phyloP scores from a whole-genome alignment of 2,797 vertebrate species.

The Sebastes umbrosus region DNA sequence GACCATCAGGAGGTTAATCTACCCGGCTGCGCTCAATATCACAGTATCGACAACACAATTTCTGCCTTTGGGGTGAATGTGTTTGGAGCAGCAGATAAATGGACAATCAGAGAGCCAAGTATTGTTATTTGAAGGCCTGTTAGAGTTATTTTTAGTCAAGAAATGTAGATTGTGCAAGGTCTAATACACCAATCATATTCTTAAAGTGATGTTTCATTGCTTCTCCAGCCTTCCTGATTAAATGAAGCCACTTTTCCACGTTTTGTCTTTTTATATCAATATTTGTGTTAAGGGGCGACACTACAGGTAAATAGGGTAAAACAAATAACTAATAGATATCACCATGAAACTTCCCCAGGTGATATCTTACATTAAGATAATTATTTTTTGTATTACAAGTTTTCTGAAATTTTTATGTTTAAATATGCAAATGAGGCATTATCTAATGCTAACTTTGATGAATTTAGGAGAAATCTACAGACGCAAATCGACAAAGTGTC shows the following conservation, averaged over 20 bases:
- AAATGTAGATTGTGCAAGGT: not conserved
- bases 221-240: not conserved
- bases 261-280: not conserved
- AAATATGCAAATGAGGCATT: too few relatives aligned
- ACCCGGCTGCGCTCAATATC: not conserved
- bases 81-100: not conserved
- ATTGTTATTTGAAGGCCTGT: not conserved
- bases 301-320: too few relatives aligned
- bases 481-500: too few relatives aligned
- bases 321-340: too few relatives aligned
- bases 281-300: not conserved
- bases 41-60: constrained; percentile 6
- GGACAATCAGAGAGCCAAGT: not conserved
- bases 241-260: not conserved
- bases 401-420: too few relatives aligned
- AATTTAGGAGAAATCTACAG: too few relatives aligned
- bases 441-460: too few relatives aligned
- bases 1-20: not conserved
- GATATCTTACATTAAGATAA: too few relatives aligned
- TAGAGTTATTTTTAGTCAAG: not conserved
- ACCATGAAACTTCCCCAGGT: too few relatives aligned
- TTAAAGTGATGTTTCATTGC: not conserved
- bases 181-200: not conserved
- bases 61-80: not conserved
- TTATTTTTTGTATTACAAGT: too few relatives aligned